Evolutionary conservation across 1,140 invertebrate species (phyloP).

Genomic region (Phthorimaea operculella): DNA sequence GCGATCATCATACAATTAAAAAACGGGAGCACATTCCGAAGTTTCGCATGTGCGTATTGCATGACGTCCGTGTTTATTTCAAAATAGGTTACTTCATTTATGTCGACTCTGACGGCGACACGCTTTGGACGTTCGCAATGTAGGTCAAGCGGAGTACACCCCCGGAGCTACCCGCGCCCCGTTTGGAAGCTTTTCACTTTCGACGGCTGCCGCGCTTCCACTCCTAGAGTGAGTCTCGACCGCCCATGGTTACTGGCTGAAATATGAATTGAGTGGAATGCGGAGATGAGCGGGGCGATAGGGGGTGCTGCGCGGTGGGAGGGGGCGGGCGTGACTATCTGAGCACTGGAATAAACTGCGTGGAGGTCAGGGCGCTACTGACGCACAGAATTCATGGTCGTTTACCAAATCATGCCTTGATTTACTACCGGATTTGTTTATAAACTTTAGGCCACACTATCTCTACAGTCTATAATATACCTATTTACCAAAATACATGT

Average conservation of each 20-base stretch:
- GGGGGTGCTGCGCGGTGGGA: background rate
- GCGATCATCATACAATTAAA: no score
- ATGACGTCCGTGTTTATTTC: background rate
- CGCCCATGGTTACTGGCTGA: background rate
- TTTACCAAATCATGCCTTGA: constrained; percentile 11
- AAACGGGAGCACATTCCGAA: background rate
- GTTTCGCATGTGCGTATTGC: background rate
- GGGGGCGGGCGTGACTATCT: constrained; percentile 1
- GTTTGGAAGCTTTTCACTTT: constrained; percentile 16
- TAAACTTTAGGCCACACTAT: background rate
- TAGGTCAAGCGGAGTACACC: background rate
- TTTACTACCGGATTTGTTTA: constrained; percentile 3
- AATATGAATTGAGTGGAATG: constrained; percentile 5
- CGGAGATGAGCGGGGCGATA: constrained; percentile 7
- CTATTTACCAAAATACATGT: no score
- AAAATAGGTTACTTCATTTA: constrained; percentile 1
- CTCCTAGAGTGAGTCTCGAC: background rate
- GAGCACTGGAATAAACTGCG: constrained; percentile 17
- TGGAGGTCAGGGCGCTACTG: constrained; percentile 19
- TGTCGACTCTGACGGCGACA: background rate
- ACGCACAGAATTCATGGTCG: constrained; percentile 18
- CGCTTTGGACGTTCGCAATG: background rate
- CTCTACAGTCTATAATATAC: no score
- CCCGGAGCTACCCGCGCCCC: constrained; percentile 7
- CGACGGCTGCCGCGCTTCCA: constrained; percentile 5